phyloP scores from a whole-genome alignment of 2,113 vertebrate species.

The Coracopsis vasa region DNA sequence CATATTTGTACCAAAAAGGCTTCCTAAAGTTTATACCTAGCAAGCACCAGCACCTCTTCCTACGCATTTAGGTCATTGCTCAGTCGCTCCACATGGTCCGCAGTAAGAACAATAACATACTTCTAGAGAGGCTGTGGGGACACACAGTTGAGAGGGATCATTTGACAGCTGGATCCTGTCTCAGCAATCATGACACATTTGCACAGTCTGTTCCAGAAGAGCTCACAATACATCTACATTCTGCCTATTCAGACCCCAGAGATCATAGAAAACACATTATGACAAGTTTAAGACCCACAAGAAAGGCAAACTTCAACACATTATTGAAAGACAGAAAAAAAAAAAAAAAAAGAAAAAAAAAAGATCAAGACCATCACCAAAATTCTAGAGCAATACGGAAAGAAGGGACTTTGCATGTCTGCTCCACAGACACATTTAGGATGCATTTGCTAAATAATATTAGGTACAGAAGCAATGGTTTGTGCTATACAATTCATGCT shows the following conservation, averaged over 20 bases:
- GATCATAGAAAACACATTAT: not conserved
- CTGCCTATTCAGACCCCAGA: not conserved
- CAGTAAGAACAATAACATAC: accelerated
- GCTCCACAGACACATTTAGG: not conserved
- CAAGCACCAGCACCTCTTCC: not conserved
- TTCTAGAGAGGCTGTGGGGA: not conserved
- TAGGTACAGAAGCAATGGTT: not conserved
- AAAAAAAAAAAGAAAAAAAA: not conserved
- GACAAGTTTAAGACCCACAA: not conserved
- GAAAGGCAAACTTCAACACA: not conserved
- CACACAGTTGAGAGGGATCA: not conserved
- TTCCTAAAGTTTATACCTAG: not conserved
- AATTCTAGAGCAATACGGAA: not conserved
- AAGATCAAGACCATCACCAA: not conserved
- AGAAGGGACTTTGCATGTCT: not conserved
- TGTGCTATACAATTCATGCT: not conserved
- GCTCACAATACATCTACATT: not conserved
- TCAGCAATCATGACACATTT: not conserved
- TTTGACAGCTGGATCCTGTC: not conserved
- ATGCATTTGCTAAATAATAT: not conserved
- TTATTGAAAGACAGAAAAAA: not conserved
- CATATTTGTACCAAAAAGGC: not conserved
- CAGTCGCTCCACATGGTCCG: not conserved
- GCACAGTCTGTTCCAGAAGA: not conserved
- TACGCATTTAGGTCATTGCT: not conserved